Conservation (phyloP, 1,140 invertebrate species). For the Drosophila subobscura region DNA sequence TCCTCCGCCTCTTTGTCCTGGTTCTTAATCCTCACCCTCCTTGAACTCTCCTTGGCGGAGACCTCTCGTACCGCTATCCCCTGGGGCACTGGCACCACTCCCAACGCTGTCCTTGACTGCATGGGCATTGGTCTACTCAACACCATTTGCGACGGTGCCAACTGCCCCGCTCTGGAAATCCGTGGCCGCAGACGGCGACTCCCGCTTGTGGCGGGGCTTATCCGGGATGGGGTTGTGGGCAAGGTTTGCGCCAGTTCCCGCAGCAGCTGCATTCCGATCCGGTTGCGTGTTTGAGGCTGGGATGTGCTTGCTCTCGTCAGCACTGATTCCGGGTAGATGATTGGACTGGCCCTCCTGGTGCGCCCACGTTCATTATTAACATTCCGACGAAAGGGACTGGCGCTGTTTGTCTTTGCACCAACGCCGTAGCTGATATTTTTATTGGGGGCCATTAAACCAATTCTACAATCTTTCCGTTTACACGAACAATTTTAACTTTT, state of each 20-base stretch:
- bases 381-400: slow-evolving; percentile 18
- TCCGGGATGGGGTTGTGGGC: not conserved
- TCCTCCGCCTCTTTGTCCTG: too few species aligned
- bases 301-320: not conserved
- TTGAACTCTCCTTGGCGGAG: not conserved
- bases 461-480: slow-evolving; percentile 66
- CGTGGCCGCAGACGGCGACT: too few species aligned
- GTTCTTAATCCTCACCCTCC: too few species aligned
- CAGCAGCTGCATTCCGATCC: slow-evolving; percentile 21
- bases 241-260: slow-evolving; percentile 16
- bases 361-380: not conserved
- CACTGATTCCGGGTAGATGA: not conserved
- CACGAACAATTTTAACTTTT: slow-evolving; percentile 39
- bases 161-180: too few species aligned
- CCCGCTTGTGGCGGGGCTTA: too few species aligned
- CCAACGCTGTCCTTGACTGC: too few species aligned
- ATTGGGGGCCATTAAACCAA: slow-evolving; percentile 25
- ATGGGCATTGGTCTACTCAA: too few species aligned
- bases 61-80: slow-evolving; percentile 19
- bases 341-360: not conserved
- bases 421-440: slow-evolving; percentile 37
- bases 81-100: not conserved
- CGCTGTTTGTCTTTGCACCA: not conserved
- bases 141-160: too few species aligned
- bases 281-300: not conserved